Percentiles rank a stretch among this genome's conserved stretches.
phyloP scores from a whole-genome alignment of 2,113 vertebrate genomes.

The Brevimyrus niger region DNA sequence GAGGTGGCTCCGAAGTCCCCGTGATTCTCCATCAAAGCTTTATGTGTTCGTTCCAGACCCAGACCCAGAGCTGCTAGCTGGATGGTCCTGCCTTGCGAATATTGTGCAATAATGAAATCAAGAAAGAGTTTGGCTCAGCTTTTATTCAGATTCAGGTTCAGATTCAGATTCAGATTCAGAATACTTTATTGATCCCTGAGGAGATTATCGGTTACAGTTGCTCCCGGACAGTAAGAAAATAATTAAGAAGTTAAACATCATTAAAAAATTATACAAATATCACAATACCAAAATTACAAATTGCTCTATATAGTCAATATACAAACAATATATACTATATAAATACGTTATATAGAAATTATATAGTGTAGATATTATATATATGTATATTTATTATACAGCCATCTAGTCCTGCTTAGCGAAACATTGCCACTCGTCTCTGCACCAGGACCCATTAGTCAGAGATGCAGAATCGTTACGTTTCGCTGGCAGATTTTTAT shows the following conservation, averaged over 20 bases:
- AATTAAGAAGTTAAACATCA: too few species aligned
- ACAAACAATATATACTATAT: too few species aligned
- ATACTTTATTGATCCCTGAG: too few species aligned
- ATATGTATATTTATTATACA: too few species aligned
- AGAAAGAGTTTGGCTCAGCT: neutral
- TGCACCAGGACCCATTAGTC: neutral
- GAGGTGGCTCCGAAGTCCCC: neutral
- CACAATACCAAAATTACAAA: too few species aligned
- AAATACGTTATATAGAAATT: too few species aligned
- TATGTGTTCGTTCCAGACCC: neutral
- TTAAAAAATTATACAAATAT: too few species aligned
- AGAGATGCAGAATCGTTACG: neutral
- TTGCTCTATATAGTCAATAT: too few species aligned
- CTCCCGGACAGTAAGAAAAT: too few species aligned
- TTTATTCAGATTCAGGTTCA: neutral
- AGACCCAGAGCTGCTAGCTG: neutral
- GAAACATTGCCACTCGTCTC: neutral
- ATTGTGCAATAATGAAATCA: neutral
- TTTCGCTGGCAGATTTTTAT: neutral
- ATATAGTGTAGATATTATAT: too few species aligned
- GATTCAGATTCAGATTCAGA: too few species aligned
- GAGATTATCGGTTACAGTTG: too few species aligned
- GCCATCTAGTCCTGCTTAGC: neutral
- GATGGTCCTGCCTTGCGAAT: neutral
- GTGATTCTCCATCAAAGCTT: neutral